These are phyloP conservation scores for Xiphophorus hellerii DNA, from an alignment of 2,113 vertebrate species.

Conservation along the genomic window DNA sequence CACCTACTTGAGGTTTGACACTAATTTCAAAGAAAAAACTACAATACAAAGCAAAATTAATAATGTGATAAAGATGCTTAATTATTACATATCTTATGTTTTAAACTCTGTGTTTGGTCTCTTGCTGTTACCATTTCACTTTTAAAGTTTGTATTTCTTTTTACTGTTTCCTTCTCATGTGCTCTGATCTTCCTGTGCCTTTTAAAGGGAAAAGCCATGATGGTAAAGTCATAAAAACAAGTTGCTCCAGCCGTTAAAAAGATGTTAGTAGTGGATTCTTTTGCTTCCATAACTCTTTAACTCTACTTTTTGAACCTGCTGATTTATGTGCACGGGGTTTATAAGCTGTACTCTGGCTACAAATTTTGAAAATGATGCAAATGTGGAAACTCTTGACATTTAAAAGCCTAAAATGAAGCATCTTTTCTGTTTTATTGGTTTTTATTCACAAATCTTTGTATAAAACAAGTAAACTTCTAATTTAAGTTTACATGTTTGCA, in stretches of 20 bases:
- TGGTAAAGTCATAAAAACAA: background rate
- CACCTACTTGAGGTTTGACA: background rate
- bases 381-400: background rate
- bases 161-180: background rate
- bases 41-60: background rate
- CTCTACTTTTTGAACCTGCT: background rate
- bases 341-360: background rate
- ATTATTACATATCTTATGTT: too few relatives aligned
- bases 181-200: background rate
- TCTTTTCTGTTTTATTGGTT: background rate
- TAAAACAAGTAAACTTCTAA: background rate
- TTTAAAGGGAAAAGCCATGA: slow-evolving; percentile 34
- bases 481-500: background rate
- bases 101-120: too few relatives aligned
- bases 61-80: background rate
- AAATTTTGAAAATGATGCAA: background rate
- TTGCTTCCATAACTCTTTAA: background rate
- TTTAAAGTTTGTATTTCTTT: background rate
- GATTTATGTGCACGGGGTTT: accelerated
- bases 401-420: background rate
- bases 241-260: background rate
- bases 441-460: background rate
- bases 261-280: background rate
- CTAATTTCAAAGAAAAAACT: background rate
- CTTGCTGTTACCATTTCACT: background rate